These are phyloP conservation scores for Enteromius fasciolatus DNA, from an alignment of 2,797 vertebrate species.

Conservation along the genomic window DNA sequence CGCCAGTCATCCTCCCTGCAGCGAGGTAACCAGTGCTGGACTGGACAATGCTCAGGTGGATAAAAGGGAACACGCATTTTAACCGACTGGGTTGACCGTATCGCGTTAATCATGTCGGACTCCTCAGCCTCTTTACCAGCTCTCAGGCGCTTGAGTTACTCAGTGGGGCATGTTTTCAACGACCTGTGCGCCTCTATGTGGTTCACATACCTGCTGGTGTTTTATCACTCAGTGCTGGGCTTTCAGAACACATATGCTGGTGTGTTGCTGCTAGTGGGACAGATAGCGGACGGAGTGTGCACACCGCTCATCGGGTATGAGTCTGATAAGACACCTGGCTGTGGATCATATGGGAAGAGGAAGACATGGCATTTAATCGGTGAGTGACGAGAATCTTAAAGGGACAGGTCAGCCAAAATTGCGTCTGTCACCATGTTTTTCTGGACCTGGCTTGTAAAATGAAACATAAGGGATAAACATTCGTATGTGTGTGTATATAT, in stretches of 20 bases:
- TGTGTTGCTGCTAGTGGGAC: conserved; percentile 83
- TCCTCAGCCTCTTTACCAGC: conserved; percentile 60
- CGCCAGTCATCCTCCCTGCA: too few species aligned
- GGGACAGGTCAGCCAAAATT: not conserved
- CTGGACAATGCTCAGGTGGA: not conserved
- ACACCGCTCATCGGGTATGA: conserved; percentile 91
- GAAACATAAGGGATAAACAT: not conserved
- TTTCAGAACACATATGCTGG: conserved; percentile 85
- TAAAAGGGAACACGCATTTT: not conserved
- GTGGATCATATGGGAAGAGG: conserved; percentile 84
- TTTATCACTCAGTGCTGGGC: conserved; percentile 88
- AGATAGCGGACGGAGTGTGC: conserved; percentile 86
- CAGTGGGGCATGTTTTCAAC: conserved; percentile 90
- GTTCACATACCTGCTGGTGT: conserved; percentile 94
- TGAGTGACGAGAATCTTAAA: conserved; percentile 66
- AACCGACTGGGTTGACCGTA: not conserved
- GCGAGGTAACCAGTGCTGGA: not conserved
- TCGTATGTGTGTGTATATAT: too few species aligned
- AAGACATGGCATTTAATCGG: conserved; percentile 92
- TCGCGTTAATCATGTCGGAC: conserved; percentile 65
- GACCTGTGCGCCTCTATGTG: conserved; percentile 94
- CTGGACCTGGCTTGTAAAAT: not conserved
- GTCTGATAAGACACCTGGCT: conserved; percentile 81
- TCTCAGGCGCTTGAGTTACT: conserved; percentile 78
- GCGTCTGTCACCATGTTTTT: not conserved